These are phyloP conservation scores for Limnephilus auricula DNA, from an alignment of 2,888 invertebrate genomes.

Conservation along the genomic window DNA sequence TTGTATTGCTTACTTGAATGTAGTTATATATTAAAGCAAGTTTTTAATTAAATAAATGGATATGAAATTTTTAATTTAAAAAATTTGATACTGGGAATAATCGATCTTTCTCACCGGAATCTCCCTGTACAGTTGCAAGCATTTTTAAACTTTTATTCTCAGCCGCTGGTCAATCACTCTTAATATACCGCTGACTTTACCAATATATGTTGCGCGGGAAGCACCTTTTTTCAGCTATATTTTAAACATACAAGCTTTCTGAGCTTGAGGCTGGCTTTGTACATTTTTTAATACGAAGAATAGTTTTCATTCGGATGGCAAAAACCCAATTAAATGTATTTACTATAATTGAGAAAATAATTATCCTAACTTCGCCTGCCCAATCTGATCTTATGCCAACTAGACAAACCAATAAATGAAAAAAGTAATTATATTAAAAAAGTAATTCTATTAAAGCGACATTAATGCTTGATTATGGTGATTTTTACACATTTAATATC, in stretches of 20 bases:
- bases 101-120: no score
- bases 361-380: not conserved
- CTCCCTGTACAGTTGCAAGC: no score
- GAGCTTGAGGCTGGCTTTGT: not conserved
- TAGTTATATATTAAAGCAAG: no score
- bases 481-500: no score
- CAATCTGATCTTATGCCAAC: not conserved
- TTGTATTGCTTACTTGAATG: no score
- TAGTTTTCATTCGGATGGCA: not conserved
- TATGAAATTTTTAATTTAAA: no score
- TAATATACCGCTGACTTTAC: conserved; percentile 6
- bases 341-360: not conserved
- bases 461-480: no score
- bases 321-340: not conserved
- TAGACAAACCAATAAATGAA: not conserved
- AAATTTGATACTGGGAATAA: no score
- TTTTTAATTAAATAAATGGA: no score
- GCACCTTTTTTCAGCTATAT: not conserved
- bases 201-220: not conserved
- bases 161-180: no score
- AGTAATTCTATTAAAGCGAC: not conserved
- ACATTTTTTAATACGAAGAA: not conserved
- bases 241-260: not conserved
- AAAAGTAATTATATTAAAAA: not conserved
- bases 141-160: no score